phyloP scores from a whole-genome alignment of 2,888 invertebrate genomes.

The Oxytorus armatus region DNA sequence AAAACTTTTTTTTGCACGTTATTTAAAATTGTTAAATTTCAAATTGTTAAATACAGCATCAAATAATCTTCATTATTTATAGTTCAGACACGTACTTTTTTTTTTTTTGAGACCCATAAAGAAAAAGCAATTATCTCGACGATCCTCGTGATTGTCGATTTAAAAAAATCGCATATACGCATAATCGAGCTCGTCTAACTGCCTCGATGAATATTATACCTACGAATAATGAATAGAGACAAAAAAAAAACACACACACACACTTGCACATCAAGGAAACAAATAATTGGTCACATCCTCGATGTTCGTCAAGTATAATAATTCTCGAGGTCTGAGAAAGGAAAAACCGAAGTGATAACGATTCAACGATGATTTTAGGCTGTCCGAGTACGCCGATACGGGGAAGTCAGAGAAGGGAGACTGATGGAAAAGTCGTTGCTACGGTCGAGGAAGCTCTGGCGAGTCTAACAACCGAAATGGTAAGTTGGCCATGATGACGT shows the following conservation, averaged over 20 bases:
- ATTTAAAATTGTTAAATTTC: background rate
- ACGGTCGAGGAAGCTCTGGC: slow-evolving; percentile 91
- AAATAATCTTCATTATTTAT: background rate
- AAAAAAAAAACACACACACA: background rate
- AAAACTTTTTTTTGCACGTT: slow-evolving; percentile 2
- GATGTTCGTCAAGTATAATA: slow-evolving; percentile 25
- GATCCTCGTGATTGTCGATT: slow-evolving; percentile 1
- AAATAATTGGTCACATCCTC: slow-evolving; percentile 33
- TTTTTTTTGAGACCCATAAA: background rate
- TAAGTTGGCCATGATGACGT: slow-evolving; percentile 85
- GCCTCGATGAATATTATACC: slow-evolving; percentile 2
- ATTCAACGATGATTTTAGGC: slow-evolving; percentile 84
- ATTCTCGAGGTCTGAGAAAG: slow-evolving; percentile 8
- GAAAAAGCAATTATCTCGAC: background rate
- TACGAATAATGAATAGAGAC: background rate
- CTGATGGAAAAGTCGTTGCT: slow-evolving; percentile 82
- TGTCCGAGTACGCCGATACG: slow-evolving; percentile 87
- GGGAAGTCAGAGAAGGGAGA: slow-evolving; percentile 78
- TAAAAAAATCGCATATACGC: background rate
- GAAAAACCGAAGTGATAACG: slow-evolving; percentile 6
- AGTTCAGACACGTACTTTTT: background rate
- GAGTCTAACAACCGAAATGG: slow-evolving; percentile 94
- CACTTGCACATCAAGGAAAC: slow-evolving; percentile 55
- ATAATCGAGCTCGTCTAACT: slow-evolving; percentile 20
- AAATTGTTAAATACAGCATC: background rate